Base-by-base conservation (phyloP, 2,888 invertebrate species). In the Lepidochrysops patricia region DNA sequence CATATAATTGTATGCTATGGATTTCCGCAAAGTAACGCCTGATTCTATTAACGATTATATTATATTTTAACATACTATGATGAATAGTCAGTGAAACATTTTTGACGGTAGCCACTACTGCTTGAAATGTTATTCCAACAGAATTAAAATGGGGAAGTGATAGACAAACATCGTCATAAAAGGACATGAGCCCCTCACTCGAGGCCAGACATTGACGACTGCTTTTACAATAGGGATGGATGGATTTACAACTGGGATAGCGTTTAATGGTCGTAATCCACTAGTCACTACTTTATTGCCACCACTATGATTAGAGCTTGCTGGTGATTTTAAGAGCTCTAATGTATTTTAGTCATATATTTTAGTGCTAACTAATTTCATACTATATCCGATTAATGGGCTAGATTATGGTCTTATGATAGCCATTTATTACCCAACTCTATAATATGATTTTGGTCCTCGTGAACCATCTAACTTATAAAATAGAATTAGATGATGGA, bases 201-300 rank as follows among this genome's bases (percentile, higher is more conserved):
- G 77, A 63, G 72, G 73, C 75, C 73, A 69, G 76, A 29, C 81
- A 81, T 84, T 82, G 79, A 86, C 85, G 84, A 82, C 73, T 69
- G 76, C 79, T 76, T 85, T 85, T 85, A 87, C 81, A 80, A 75
- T 84, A 76, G 72, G 70, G 73, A 71, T 72, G 69, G 67, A n/a
- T n/a, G n/a, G n/a, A n/a, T n/a, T n/a, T n/a, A 87, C 81, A 80
- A 75, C 84, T 76, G 72, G 70, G 73, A 71, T 72, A 70, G 67
- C 72, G 73, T 80, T 81, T 86, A 84, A 88, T 84, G 77, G 77
- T 81, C 77, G 84, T 86, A 86, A 87, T 87, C 84, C 84, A 76
- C 79, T 75, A 75, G 74, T 64, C 61, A 64, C 65, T 29, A 54
- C 19, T 54, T 54, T 19, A 54, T 54, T 32, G 29, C 54, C 12